Evolutionary conservation across 2,888 invertebrate species (phyloP), one percentile per base, ranked within the genome.

Genomic region (Nymphalis polychloros): DNA sequence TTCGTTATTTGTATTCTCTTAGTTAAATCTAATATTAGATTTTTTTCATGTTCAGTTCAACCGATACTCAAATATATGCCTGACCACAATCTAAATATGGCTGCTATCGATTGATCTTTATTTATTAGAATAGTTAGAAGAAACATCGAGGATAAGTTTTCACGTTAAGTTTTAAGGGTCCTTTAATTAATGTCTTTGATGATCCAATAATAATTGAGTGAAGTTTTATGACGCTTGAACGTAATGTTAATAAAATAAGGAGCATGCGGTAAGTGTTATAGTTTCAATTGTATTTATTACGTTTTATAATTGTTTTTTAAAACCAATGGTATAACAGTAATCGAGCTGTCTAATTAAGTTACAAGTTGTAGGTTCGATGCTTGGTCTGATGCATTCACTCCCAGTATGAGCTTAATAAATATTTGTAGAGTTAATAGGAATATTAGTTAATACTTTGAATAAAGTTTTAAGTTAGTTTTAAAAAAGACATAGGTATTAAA

Each of bases 1-100:
- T 68, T 31, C 59, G 35, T 59, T 71, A 31, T 70, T 70, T 62
- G n/a, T 64, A 64, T 27, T 27, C 23, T 63, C 59, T 64, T 69
- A 20, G 55, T 64, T 20, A 62, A 63, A 8, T 41, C 60, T 67
- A 64, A 62, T 53, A 48, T 62, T 53, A 55, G 13, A 50, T 49
- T 55, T 67, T 52, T 52, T 46, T 59, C 31, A 27, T 46, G 23
- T 50, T 53, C 35, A 52, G 20, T 47, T 60, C 46, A 16, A 13
- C 50, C 17, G 23, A 55, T 16, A 50, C 17, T 20, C 4, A 20
- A 46, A 46, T 46, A 19, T 2, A 48, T 41, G 16, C 49, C 52
- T 64, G 49, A 16, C 8, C 8, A 31, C n/a, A 17, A 7, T 17
- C 53, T 61, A 41, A 57, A 57, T 46, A 46, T 61, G 31, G 27